A percentile compares a stretch with the other conserved stretches of the same genome.
Conservation (phyloP, 2,888 invertebrate genomes). For the Ochropleura leucogaster region DNA sequence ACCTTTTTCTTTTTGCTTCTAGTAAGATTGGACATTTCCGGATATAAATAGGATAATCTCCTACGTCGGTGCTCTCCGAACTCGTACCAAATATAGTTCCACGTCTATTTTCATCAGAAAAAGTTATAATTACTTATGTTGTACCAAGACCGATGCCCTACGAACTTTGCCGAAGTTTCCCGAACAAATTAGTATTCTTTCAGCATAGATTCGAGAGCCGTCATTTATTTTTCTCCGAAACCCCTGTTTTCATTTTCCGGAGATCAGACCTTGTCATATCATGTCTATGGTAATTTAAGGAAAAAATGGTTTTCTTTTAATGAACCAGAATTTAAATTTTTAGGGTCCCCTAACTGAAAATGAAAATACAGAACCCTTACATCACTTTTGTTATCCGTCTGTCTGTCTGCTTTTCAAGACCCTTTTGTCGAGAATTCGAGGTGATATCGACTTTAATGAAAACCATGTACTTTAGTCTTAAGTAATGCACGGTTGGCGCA, state of each 20-base stretch:
- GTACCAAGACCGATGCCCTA: slow-evolving; percentile 32
- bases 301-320: slow-evolving; percentile 15
- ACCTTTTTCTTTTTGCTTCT: not conserved
- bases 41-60: slow-evolving; percentile 43
- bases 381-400: no score
- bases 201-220: slow-evolving; percentile 11
- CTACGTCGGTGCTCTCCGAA: no score
- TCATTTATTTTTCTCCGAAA: slow-evolving; percentile 44
- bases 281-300: slow-evolving; percentile 26
- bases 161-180: slow-evolving; percentile 33
- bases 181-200: slow-evolving; percentile 56
- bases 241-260: slow-evolving; percentile 39
- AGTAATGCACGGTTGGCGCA: no score
- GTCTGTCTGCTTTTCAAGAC: no score
- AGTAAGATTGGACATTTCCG: slow-evolving; percentile 15
- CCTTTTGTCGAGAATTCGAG: no score
- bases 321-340: not conserved
- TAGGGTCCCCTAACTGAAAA: no score
- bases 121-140: slow-evolving; percentile 59
- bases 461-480: no score
- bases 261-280: slow-evolving; percentile 10
- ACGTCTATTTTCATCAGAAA: slow-evolving; percentile 27
- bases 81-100: no score
- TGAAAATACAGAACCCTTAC: no score
- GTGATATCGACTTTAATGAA: no score